Base-by-base conservation (phyloP, 1,140 invertebrate species). In the Solenopsis fugax region DNA sequence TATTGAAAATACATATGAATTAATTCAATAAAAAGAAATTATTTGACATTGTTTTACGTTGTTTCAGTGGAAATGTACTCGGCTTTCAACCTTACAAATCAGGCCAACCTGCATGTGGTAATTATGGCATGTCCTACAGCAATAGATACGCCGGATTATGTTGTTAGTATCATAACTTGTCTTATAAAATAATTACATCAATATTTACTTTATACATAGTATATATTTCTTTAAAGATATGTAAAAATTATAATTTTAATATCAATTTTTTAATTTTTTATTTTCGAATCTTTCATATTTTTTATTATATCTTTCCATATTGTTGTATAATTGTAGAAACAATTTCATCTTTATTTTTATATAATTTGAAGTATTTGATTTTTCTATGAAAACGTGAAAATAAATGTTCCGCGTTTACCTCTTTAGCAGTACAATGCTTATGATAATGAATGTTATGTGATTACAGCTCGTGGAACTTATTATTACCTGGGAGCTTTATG, bases 91-190 rank as follows among this genome's bases (percentile, higher is more conserved):
- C 97, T 12, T 98, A 98, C 94, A 96, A 97, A 93, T 96, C 96
- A 81, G 97, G 97, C 56, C 96, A 96, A 92, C 97, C 97, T 24
- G 96, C 96, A 60, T 98, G 97, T 95, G 96, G 96, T 78, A 96
- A 94, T 65, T 97, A 96, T 91, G 97, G 97, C 89, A 96, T 97
- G 89, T 95, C 95, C 24, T 96, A 97, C 78, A 98, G 97, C 5
- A 96, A 95, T 86, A 96, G 96, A 95, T 98, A 97, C 93, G 96
- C 96, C 73, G 97, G 97, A 67, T 95, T 98, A 48, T 98, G 97
- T 94, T 96, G 97, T 97, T 95, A 97, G 96, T 96, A 93, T 93
- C 78, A 37, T 41, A 62, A 41, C 7, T n/a, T 58, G 7, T 7
- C 2, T 84, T 73, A 18, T 29, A 16, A 58, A 2, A n/a, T 50